phyloP scores from a whole-genome alignment of 2,113 vertebrate species.

The Vimba vimba region DNA sequence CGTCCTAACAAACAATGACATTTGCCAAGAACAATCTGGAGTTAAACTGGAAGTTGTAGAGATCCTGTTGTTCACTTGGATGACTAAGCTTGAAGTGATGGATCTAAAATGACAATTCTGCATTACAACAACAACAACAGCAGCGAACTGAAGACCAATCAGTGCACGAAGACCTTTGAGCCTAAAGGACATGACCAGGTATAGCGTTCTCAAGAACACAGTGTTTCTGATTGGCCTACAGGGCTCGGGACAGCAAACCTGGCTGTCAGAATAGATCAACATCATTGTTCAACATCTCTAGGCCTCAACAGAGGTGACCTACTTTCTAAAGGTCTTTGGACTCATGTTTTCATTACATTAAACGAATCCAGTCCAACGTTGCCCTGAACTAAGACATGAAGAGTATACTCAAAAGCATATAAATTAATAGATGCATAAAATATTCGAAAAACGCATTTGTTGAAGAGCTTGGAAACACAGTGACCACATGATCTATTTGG shows the following conservation, averaged over 20 bases:
- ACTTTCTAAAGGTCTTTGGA: slow-evolving; percentile 21
- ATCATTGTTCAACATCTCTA: slow-evolving; percentile 3
- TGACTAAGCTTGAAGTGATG: not conserved
- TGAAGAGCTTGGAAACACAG: not conserved
- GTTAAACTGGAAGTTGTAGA: not conserved
- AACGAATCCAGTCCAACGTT: not conserved
- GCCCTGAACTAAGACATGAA: not conserved
- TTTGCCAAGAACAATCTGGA: not conserved
- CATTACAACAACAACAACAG: slow-evolving; percentile 13
- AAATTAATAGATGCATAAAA: not conserved
- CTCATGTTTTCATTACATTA: not conserved
- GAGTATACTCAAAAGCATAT: not conserved
- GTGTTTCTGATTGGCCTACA: not conserved
- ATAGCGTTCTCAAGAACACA: not conserved
- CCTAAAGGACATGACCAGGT: not conserved
- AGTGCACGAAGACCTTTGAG: not conserved
- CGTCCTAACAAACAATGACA: not conserved
- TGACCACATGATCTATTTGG: not conserved
- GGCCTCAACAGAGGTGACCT: slow-evolving; percentile 27
- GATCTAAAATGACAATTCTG: slow-evolving; percentile 26
- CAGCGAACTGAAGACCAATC: not conserved
- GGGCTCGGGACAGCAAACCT: slow-evolving; percentile 1
- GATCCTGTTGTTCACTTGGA: not conserved
- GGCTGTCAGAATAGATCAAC: slow-evolving; percentile 10
- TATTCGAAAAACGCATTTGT: not conserved